Conservation (phyloP, 1,140 invertebrate genomes). For the Melipona quadrifasciata region DNA sequence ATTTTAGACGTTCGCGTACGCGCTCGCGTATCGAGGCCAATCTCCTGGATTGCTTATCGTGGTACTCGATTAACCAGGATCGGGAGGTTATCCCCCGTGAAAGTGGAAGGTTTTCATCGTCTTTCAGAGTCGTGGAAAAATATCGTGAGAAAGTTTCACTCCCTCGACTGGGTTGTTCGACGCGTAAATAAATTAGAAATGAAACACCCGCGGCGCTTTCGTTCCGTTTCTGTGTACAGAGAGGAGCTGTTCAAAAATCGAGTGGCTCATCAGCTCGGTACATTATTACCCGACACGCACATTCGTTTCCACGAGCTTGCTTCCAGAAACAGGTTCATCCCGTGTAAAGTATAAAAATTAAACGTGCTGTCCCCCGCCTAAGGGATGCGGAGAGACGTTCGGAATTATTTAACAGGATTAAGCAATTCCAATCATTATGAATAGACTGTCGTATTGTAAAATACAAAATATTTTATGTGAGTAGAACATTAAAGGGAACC, state of each 20-base stretch:
- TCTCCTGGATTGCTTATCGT: slow-evolving; percentile 15
- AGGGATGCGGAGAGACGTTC: no score
- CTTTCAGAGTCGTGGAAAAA: not conserved
- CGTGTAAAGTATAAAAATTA: not conserved
- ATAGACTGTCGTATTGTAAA: not conserved
- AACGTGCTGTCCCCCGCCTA: not conserved
- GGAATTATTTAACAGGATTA: not conserved
- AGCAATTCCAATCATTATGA: not conserved
- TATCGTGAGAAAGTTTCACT: not conserved
- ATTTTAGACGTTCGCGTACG: slow-evolving; percentile 66
- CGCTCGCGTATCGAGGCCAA: not conserved
- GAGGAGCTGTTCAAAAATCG: slow-evolving; percentile 44
- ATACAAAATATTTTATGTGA: not conserved
- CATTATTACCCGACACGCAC: slow-evolving; percentile 20
- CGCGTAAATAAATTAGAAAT: slow-evolving; percentile 10
- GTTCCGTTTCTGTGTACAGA: not conserved
- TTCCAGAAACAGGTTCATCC: not conserved
- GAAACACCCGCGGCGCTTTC: not conserved
- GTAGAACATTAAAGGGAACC: not conserved
- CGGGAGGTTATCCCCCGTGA: not conserved
- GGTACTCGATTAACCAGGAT: slow-evolving; percentile 8
- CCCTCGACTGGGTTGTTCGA: not conserved
- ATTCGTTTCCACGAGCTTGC: slow-evolving; percentile 3
- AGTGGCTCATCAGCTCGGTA: slow-evolving; percentile 60
- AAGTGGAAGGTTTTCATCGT: not conserved